phyloP scores from a whole-genome alignment of 2,113 vertebrate genomes.

The Oreocharis arfaki region DNA sequence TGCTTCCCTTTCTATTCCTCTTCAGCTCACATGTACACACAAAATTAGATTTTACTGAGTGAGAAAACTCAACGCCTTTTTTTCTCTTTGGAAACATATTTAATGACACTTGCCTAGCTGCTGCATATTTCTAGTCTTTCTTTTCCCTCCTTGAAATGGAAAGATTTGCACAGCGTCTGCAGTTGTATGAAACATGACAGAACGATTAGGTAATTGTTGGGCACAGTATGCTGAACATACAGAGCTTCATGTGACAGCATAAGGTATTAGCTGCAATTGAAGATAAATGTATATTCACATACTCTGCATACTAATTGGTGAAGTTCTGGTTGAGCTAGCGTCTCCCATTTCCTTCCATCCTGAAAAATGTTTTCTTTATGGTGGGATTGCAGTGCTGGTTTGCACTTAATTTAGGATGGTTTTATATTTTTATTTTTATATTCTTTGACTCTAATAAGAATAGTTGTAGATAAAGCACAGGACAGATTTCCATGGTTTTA shows the following conservation, averaged over 20 bases:
- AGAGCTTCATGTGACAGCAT: not conserved
- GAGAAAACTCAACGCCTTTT: not conserved
- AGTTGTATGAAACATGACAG: slow-evolving; percentile 22
- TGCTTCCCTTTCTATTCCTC: not conserved
- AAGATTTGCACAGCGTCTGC: slow-evolving; percentile 51
- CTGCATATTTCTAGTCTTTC: slow-evolving; percentile 3
- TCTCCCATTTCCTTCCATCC: not conserved
- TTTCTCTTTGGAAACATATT: not conserved
- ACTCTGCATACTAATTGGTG: not conserved
- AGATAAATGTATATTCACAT: not conserved
- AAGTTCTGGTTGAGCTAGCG: not conserved
- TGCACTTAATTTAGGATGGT: not conserved
- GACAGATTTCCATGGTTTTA: not conserved
- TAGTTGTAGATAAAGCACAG: not conserved
- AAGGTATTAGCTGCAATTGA: not conserved
- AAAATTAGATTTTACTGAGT: not conserved
- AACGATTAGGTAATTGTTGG: not conserved
- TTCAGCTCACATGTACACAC: not conserved
- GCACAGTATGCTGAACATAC: not conserved
- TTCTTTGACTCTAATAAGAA: not conserved
- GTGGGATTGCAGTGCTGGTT: not conserved
- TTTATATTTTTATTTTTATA: not conserved
- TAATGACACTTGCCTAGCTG: not conserved
- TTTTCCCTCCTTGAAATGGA: slow-evolving; percentile 42
- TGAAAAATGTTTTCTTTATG: not conserved